Conservation (phyloP, 2,888 invertebrate species). For the Rhagonycha lutea region DNA sequence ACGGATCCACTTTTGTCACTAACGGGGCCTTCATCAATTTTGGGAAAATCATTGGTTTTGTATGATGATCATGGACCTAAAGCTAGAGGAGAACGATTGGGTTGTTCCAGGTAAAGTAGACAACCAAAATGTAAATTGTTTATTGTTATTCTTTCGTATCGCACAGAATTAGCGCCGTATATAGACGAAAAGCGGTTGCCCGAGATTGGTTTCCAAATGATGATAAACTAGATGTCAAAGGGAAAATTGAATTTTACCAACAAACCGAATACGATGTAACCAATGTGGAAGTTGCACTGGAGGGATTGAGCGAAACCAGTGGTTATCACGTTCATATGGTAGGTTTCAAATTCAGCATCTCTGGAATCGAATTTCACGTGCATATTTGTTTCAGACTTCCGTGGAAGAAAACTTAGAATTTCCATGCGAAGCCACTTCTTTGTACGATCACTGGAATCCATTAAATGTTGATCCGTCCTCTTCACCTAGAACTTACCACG, state of each 20-base stretch:
- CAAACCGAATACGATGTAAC: conserved; percentile 85
- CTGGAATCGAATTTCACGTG: neutral
- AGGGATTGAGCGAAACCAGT: conserved; percentile 69
- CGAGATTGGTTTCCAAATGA: conserved; percentile 90
- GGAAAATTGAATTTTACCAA: conserved; percentile 81
- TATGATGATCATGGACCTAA: conserved; percentile 87
- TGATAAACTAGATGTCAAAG: conserved; percentile 64
- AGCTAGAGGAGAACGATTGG: conserved; percentile 85
- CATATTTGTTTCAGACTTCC: conserved; percentile 65
- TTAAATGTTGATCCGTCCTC: conserved; percentile 67
- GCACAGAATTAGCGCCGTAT: conserved; percentile 71
- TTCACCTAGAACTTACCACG: conserved; percentile 62
- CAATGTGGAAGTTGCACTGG: conserved; percentile 75
- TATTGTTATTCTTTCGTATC: neutral
- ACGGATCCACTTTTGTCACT: conserved; percentile 79
- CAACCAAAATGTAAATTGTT: conserved; percentile 26
- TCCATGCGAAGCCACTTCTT: conserved; percentile 81
- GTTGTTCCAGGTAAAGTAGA: conserved; percentile 79
- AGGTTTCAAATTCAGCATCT: conserved; percentile 38
- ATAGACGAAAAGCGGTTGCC: conserved; percentile 81
- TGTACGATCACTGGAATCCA: conserved; percentile 89
- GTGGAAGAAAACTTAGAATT: conserved; percentile 83
- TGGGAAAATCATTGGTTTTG: conserved; percentile 84
- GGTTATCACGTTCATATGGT: conserved; percentile 86
- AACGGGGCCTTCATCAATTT: conserved; percentile 71